Evolutionary conservation across 2,113 vertebrate genomes (phyloP).

Genomic region (Silurus asotus): DNA sequence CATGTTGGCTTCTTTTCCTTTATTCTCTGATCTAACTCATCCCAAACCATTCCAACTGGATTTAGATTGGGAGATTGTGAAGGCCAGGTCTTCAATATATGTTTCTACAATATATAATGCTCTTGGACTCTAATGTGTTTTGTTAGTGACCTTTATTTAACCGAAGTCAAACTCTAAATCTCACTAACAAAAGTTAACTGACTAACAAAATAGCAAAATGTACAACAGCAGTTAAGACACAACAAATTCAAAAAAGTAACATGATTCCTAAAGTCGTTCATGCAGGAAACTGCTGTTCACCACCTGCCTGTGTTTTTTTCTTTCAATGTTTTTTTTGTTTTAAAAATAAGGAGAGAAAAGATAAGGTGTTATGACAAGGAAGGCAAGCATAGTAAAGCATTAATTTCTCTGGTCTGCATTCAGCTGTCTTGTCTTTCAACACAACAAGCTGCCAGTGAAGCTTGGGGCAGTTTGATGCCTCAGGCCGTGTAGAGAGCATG

Average conservation of each 20-base stretch:
- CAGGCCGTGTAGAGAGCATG: background rate
- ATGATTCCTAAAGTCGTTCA: background rate
- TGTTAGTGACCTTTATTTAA: background rate
- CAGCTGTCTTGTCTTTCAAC: background rate
- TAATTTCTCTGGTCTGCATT: background rate
- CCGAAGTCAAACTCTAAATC: too few relatives aligned
- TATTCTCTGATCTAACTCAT: too few relatives aligned
- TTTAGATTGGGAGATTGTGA: too few relatives aligned
- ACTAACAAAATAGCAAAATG: too few relatives aligned
- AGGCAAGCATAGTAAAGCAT: background rate
- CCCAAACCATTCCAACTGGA: too few relatives aligned
- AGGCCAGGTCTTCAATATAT: too few relatives aligned
- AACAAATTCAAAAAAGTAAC: too few relatives aligned
- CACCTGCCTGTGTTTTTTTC: background rate
- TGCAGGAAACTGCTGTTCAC: background rate
- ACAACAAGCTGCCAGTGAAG: background rate
- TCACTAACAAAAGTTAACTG: too few relatives aligned
- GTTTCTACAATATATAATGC: background rate
- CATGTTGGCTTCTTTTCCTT: too few relatives aligned
- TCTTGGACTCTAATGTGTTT: background rate
- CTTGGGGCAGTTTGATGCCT: background rate
- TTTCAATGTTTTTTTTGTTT: background rate
- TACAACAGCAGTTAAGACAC: too few relatives aligned
- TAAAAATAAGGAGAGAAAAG: background rate
- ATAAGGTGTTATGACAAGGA: background rate